Base-by-base conservation (phyloP, 2,888 invertebrate genomes). In the Euzetes globulus region DNA sequence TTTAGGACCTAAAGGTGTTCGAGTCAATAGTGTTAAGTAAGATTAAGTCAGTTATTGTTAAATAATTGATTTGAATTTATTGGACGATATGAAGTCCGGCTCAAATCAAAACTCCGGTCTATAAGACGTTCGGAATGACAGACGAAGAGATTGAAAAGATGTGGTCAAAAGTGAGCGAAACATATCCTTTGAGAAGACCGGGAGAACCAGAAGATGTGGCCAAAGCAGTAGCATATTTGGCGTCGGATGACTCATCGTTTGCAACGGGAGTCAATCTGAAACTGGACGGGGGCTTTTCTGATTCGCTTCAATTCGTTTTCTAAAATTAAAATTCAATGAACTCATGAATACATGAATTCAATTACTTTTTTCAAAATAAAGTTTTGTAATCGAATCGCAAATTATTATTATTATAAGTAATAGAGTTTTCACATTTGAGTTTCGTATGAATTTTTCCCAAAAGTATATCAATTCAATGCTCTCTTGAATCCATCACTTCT, bases 171-270 rank as follows among this genome's bases (percentile, higher is more conserved):
- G 70, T 70, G 45, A 70, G 70, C 70, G 4, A 65, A 50, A 68
- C 7, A 13, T 41, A 33, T 65, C 70, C 63, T 1, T 50, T 74
- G 13, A 22, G 70, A 63, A 41, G 74, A 50, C 33, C 19, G n/a
- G 74, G 74, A 29, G 74, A 74, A 29, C 70, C 74, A 13, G 71
- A 71, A 22, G 74, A 74, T 29, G 74, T 74, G 27, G 74, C 74
- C 29, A 74, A 74, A 50, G 52, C 63, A 11, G 27, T 74, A 6
- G 65, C 63, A 27, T 74, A 47, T 47, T 33, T 74, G 22, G 74
- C 74, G n/a, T 70, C 68, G 3, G 27, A 45, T 55, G 63, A 74
- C 27, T 47, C 74, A 27, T 65, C 74, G 13, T 74, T 74, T 29
- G 65, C 45, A 5, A 70, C 74, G 25, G 74, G 74, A 29, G 50